Evolutionary conservation across 2,113 vertebrate genomes (phyloP), one percentile per base, ranked within the genome.

Genomic region (Mungos mungo): DNA sequence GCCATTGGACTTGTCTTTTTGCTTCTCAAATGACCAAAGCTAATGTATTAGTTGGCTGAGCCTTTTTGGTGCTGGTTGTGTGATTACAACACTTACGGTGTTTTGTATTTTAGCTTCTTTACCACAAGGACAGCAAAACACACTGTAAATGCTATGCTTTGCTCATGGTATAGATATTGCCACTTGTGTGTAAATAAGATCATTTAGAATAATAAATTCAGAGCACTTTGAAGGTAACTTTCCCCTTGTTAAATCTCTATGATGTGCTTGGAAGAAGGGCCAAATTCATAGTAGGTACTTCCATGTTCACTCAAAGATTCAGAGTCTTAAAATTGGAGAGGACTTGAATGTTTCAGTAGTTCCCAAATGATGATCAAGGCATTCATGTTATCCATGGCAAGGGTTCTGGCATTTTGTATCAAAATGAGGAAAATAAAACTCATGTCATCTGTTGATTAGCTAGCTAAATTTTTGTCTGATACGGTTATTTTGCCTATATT

Each of bases 81-180:
- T 3, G 9, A 4, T 29, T 82, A 65, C 10, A 63, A 74, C 66
- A 82, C 52, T 92, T 88, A 74, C 1, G 0, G 2, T 60, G 2
- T 90, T 96, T 81, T 74, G 5, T 68, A n/a, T 25, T 72, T 97
- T 80, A 76, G 65, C 68, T 90, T 84, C 25, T 38, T 82, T 82
- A 33, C 13, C 13, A 72, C 11, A 16, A 45, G 3, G 31, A 76
- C 31, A 66, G n/a, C 1, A 77, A 87, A 72, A 15, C 19, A 57
- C 2, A 16, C 1, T 31, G 0, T 33, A n/a, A 71, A 90, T 66
- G 12, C 18, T 68, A 19, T 65, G 19, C 29, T 60, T 86, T 88
- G 33, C 9, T 85, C 50, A 29, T n/a, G 5, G 35, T 38, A 2
- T 35, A 72, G 3, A 21, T 47, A 9, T 52, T 86, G 50, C 23